Evolutionary conservation across 2,888 invertebrate species (phyloP).

Genomic region (Apamea crenata): DNA sequence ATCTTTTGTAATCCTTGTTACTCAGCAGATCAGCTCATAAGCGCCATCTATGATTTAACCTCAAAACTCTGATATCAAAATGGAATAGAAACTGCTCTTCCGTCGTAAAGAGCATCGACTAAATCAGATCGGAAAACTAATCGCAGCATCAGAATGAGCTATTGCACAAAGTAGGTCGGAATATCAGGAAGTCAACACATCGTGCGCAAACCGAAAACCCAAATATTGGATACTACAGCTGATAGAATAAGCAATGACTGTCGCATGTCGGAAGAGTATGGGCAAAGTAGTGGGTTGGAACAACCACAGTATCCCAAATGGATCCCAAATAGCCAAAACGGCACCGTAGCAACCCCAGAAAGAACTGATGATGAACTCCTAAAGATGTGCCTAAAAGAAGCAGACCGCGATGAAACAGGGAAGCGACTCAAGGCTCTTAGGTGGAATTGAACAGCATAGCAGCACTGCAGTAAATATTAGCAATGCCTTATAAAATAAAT

Average conservation of each 20-base stretch:
- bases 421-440: background rate
- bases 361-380: background rate
- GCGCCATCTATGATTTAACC: constrained; percentile 41
- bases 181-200: background rate
- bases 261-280: background rate
- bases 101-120: background rate
- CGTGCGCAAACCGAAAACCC: background rate
- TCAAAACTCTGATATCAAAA: background rate
- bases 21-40: background rate
- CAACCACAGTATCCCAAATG: no score
- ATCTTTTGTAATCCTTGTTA: constrained; percentile 21
- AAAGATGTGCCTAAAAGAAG: background rate
- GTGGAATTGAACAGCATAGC: background rate
- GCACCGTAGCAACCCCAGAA: background rate
- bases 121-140: background rate
- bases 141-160: background rate
- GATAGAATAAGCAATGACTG: background rate
- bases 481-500: background rate
- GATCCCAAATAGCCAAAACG: background rate
- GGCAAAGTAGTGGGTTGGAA: background rate
- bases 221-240: background rate
- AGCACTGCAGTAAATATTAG: background rate
- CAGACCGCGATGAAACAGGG: background rate
- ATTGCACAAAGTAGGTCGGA: background rate
- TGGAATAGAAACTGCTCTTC: background rate